Percentiles rank a stretch among this genome's conserved stretches.
These are phyloP conservation scores for Nematostella vectensis DNA, from an alignment of 92 coral and sea anemone species.

Conservation along the genomic window DNA sequence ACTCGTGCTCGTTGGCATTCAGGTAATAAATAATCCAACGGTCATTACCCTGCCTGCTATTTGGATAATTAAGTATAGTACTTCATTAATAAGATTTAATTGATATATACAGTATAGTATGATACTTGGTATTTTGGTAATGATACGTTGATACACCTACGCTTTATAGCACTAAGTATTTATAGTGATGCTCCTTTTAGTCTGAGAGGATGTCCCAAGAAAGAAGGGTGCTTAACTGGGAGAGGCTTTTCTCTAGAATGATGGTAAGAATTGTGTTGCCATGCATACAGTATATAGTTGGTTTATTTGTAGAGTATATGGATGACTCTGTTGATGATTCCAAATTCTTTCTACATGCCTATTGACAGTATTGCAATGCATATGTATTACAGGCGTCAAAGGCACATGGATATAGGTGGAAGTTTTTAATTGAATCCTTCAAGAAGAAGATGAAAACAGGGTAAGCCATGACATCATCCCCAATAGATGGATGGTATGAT, in stretches of 20 bases:
- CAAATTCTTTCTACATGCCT: no score
- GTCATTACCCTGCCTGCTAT: slow-evolving; percentile 1
- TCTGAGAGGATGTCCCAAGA: slow-evolving; percentile 91
- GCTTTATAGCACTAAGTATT: no score
- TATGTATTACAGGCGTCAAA: slow-evolving; percentile 56
- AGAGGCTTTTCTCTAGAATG: slow-evolving; percentile 84
- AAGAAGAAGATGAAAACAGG: slow-evolving; percentile 91
- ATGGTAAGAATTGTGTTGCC: slow-evolving; percentile 55
- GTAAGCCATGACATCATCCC: slow-evolving; percentile 29
- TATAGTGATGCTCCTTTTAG: slow-evolving; percentile 31
- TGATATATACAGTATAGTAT: no score
- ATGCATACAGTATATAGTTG: no score
- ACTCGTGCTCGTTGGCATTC: slow-evolving; percentile 91
- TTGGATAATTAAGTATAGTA: no score
- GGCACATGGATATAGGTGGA: slow-evolving; percentile 99
- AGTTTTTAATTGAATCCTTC: slow-evolving; percentile 89
- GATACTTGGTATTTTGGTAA: no score
- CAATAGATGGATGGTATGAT: no score
- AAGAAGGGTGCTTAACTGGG: slow-evolving; percentile 90
- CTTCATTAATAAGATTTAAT: no score
- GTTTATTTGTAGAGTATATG: no score
- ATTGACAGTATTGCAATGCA: no score
- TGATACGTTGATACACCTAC: no score
- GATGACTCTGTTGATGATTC: no score
- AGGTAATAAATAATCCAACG: slow-evolving; percentile 35